Percentiles rank a stretch among this genome's conserved stretches.
Conservation (phyloP, 2,888 invertebrate species). For the Polydrusus cervinus region DNA sequence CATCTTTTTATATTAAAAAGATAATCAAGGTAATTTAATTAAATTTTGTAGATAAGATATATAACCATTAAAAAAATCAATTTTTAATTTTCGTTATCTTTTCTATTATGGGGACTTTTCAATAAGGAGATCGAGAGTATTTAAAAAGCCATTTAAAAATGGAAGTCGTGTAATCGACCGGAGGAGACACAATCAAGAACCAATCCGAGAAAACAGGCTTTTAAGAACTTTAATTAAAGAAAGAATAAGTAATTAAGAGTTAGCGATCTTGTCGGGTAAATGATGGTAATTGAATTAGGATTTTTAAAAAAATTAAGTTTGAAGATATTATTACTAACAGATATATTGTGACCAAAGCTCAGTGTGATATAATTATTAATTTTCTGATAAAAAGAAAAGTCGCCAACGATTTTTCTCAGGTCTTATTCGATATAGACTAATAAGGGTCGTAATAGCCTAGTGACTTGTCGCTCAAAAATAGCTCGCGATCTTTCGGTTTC, state of each 20-base stretch:
- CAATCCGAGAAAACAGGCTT: conserved; percentile 30
- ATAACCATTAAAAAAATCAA: conserved; percentile 6
- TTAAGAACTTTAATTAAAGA: conserved; percentile 42
- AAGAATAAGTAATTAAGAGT: conserved; percentile 35
- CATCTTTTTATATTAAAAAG: not conserved
- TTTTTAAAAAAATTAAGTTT: not conserved
- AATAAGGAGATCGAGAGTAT: conserved; percentile 17
- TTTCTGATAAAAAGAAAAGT: no score
- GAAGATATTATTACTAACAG: not conserved
- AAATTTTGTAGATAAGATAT: not conserved
- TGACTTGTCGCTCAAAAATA: no score
- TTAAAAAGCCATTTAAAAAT: conserved; percentile 25
- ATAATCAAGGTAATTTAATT: not conserved
- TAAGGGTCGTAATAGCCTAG: no score
- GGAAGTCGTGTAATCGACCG: conserved; percentile 30
- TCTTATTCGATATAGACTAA: no score
- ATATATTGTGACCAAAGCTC: no score
- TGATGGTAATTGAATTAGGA: conserved; percentile 19
- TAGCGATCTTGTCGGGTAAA: conserved; percentile 23
- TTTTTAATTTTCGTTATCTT: conserved; percentile 26
- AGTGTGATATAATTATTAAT: no score
- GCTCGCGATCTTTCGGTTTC: no score
- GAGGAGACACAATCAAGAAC: conserved; percentile 27
- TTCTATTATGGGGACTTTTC: conserved; percentile 27
- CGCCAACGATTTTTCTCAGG: no score